phyloP scores from a whole-genome alignment of 2,797 vertebrate species.

The Lerista edwardsae region DNA sequence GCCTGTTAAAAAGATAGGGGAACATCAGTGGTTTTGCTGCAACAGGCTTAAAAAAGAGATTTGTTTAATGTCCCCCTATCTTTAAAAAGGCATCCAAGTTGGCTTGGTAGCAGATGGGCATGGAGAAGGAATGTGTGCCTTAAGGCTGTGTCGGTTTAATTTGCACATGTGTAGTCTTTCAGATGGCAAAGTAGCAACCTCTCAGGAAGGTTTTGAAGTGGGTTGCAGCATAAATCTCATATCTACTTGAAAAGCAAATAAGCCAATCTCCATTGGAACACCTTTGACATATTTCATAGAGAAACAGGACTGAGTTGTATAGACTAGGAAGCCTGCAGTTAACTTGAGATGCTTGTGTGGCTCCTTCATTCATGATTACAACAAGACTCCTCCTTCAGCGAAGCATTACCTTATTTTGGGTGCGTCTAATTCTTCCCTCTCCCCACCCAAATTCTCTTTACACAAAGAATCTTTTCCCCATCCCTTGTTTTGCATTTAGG shows the following conservation, averaged over 20 bases:
- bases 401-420: conserved; percentile 39
- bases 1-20: too few species aligned
- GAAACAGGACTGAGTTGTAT: conserved; percentile 51
- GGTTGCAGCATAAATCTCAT: background rate
- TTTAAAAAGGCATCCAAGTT: too few species aligned
- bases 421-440: rapidly evolving
- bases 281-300: conserved; percentile 24
- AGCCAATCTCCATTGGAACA: background rate
- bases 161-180: background rate
- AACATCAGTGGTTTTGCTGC: too few species aligned
- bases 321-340: conserved; percentile 41
- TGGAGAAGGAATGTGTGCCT: background rate
- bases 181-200: background rate
- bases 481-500: rapidly evolving
- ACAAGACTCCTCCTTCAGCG: conserved; percentile 23
- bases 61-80: too few species aligned
- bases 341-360: background rate
- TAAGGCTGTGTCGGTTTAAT: background rate
- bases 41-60: too few species aligned
- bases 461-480: background rate
- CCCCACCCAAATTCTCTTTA: background rate
- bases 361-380: conserved; percentile 26
- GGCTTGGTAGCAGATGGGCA: background rate
- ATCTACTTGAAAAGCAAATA: background rate
- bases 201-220: background rate